A percentile compares a stretch with the other conserved stretches of the same genome.
Evolutionary conservation across 2,113 vertebrate genomes (phyloP).

Genomic region (Dicaeum eximium): DNA sequence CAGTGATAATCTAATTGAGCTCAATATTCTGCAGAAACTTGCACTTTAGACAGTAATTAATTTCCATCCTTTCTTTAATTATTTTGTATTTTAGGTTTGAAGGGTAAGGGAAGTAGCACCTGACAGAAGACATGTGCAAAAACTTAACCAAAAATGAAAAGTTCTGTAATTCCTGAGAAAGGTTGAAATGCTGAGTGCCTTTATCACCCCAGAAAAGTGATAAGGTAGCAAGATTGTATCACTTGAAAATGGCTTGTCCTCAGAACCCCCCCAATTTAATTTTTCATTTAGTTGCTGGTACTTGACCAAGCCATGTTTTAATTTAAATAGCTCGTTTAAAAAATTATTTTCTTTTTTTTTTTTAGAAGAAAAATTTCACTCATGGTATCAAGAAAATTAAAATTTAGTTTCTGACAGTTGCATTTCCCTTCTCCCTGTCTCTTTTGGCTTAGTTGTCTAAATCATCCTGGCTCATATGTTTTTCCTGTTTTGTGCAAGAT

Average conservation of each 20-base stretch:
- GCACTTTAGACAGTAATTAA: neutral
- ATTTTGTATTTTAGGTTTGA: neutral
- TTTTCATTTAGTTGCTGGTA: neutral
- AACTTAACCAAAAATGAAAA: neutral
- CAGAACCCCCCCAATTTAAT: neutral
- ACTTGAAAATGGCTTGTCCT: neutral
- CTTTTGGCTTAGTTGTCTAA: neutral
- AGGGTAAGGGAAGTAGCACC: accelerated
- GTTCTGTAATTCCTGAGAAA: neutral
- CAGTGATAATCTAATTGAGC: neutral
- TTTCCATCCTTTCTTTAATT: neutral
- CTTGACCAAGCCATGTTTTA: neutral
- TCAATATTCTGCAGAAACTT: neutral
- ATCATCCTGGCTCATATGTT: neutral
- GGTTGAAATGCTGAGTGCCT: neutral
- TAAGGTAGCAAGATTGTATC: neutral
- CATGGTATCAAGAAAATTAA: neutral
- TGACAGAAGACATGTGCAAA: neutral
- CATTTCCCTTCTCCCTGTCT: neutral
- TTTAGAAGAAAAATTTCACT: neutral
- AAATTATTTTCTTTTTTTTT: neutral
- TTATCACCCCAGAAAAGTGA: neutral
- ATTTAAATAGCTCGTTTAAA: neutral
- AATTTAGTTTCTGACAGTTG: neutral
- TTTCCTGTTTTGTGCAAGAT: neutral